Conservation (phyloP, 2,113 vertebrate species). For the Rousettus leschenaultii region DNA sequence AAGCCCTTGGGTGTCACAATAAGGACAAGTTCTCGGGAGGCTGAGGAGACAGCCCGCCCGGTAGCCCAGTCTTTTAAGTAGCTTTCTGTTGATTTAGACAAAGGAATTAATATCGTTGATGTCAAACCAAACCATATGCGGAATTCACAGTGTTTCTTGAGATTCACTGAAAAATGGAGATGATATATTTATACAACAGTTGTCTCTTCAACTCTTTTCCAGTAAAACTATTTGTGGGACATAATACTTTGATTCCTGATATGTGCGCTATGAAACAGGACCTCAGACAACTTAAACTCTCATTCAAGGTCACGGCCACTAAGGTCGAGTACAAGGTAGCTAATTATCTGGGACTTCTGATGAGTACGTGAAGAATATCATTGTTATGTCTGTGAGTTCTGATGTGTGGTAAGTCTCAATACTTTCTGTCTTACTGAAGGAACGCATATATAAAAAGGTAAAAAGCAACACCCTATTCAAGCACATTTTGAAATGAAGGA, state of each 20-base stretch:
- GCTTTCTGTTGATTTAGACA: background rate
- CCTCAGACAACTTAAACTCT: background rate
- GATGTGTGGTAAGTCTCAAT: background rate
- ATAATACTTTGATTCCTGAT: background rate
- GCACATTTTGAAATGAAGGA: background rate
- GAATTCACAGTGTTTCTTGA: background rate
- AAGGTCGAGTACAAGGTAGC: background rate
- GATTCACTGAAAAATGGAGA: background rate
- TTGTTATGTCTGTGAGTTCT: background rate
- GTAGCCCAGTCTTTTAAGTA: background rate
- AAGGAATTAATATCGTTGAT: background rate
- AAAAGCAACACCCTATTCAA: background rate
- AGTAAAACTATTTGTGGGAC: background rate
- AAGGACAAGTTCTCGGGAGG: background rate
- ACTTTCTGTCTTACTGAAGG: background rate
- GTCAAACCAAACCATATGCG: background rate
- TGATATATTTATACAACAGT: background rate
- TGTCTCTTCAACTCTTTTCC: background rate
- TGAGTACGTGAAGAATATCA: background rate
- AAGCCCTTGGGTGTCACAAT: background rate
- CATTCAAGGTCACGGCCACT: background rate
- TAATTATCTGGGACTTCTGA: background rate
- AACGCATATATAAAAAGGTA: background rate
- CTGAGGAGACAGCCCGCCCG: background rate
- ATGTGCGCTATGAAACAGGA: background rate